A percentile compares a stretch with the other conserved stretches of the same genome.
Conservation (phyloP, 2,888 invertebrate genomes). For the Diadromus collaris region DNA sequence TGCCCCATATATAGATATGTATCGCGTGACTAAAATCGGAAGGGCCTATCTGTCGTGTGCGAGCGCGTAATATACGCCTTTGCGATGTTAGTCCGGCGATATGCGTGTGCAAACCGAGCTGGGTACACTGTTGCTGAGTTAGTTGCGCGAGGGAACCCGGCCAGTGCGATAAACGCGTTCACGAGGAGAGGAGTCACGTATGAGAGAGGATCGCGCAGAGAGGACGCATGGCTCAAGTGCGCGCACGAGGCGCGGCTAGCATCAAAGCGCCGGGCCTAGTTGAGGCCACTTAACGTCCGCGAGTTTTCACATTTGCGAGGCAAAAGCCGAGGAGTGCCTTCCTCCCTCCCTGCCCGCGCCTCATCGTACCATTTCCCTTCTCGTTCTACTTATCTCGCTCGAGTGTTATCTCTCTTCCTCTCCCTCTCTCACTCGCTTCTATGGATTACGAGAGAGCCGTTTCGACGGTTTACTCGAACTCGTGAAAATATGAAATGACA, state of each 20-base stretch:
- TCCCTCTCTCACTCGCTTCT: not conserved
- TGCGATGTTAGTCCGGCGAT: not conserved
- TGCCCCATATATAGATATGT: not conserved
- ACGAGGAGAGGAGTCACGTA: slow-evolving; percentile 52
- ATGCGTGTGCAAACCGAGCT: slow-evolving; percentile 55
- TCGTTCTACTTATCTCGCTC: slow-evolving; percentile 20
- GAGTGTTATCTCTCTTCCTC: not conserved
- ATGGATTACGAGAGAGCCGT: slow-evolving; percentile 1
- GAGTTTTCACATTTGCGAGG: slow-evolving; percentile 80
- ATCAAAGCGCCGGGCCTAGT: slow-evolving; percentile 79
- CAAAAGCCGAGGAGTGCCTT: slow-evolving; percentile 74
- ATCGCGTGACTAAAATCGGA: not conserved
- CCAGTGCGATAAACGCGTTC: slow-evolving; percentile 56
- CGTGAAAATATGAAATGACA: not conserved
- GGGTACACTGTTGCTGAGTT: slow-evolving; percentile 52
- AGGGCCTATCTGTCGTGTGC: not conserved
- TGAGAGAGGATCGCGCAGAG: slow-evolving; percentile 54
- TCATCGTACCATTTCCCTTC: slow-evolving; percentile 33
- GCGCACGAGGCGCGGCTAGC: slow-evolving; percentile 66
- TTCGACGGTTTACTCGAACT: slow-evolving; percentile 20
- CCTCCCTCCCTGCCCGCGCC: slow-evolving; percentile 47
- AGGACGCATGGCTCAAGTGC: slow-evolving; percentile 46
- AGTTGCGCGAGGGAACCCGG: slow-evolving; percentile 59
- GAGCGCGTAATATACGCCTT: not conserved
- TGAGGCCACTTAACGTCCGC: slow-evolving; percentile 79